These are phyloP conservation scores for Crepidodera aurea DNA, from an alignment of 2,888 invertebrate genomes.

Conservation along the genomic window DNA sequence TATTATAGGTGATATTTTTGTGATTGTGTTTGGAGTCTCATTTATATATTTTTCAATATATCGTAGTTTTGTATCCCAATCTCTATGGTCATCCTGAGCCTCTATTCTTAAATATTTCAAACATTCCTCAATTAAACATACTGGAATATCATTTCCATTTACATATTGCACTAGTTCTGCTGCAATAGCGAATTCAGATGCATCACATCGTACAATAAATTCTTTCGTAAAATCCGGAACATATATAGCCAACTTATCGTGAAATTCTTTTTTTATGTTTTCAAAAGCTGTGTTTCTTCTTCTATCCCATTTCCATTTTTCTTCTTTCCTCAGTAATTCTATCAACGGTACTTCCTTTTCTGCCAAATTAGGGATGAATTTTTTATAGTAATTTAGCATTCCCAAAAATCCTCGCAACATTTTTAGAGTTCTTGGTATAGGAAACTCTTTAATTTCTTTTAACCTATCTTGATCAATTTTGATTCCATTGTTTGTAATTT, in stretches of 20 bases:
- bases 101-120: slow-evolving; percentile 7
- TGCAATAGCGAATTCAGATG: slow-evolving; percentile 9
- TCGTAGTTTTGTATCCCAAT: slow-evolving; percentile 6
- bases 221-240: slow-evolving; percentile 8
- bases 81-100: not conserved
- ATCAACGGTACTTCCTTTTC: slow-evolving; percentile 17
- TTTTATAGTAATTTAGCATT: slow-evolving; percentile 26
- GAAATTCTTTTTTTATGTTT: slow-evolving; percentile 12
- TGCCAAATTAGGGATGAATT: slow-evolving; percentile 16
- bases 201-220: slow-evolving; percentile 21
- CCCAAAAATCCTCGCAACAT: slow-evolving; percentile 27
- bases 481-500: slow-evolving; percentile 5
- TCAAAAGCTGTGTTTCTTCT: slow-evolving; percentile 20
- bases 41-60: slow-evolving; percentile 16
- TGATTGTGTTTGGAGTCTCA: slow-evolving; percentile 10
- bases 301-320: slow-evolving; percentile 18
- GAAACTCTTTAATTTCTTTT: slow-evolving; percentile 16
- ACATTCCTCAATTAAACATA: not conserved
- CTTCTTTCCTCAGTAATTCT: slow-evolving; percentile 21
- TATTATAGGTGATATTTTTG: slow-evolving; percentile 1
- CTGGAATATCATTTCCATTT: slow-evolving; percentile 12
- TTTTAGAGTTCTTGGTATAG: slow-evolving; percentile 18
- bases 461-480: slow-evolving; percentile 16
- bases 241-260: slow-evolving; percentile 3
- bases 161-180: slow-evolving; percentile 14